phyloP scores from a whole-genome alignment of 2,888 invertebrate species.

The Eristalis tenax region DNA sequence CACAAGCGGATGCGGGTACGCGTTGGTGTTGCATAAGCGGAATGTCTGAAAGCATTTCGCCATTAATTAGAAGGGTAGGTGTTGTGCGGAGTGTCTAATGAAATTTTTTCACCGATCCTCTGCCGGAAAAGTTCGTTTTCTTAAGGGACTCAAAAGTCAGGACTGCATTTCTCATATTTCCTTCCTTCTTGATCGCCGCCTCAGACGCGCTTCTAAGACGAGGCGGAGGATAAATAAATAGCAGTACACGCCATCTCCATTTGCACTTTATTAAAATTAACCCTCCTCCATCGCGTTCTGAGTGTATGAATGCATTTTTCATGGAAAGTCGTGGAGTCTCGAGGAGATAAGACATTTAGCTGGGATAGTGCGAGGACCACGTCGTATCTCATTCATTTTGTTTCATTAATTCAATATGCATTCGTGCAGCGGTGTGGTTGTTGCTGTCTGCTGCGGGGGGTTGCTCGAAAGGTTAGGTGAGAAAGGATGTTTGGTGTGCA shows the following conservation, averaged over 20 bases:
- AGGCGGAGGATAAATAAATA: conserved; percentile 24
- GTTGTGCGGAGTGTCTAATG: conserved; percentile 44
- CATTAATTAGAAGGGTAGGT: conserved; percentile 65
- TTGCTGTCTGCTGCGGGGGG: not conserved
- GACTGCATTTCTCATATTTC: conserved; percentile 64
- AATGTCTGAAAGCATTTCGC: conserved; percentile 66
- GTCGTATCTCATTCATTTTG: conserved; percentile 72
- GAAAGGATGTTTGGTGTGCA: conserved; percentile 37
- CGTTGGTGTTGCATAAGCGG: conserved; percentile 34
- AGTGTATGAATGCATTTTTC: conserved; percentile 61
- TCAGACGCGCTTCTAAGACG: not conserved
- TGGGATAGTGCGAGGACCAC: conserved; percentile 45
- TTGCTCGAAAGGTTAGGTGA: too few relatives aligned
- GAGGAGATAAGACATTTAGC: conserved; percentile 60
- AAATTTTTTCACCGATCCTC: conserved; percentile 27
- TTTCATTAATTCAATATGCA: conserved; percentile 74
- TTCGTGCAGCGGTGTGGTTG: conserved; percentile 1
- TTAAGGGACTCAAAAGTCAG: conserved; percentile 43
- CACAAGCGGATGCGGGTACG: not conserved
- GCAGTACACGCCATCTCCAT: conserved; percentile 50
- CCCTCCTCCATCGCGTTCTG: not conserved
- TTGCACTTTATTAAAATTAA: conserved; percentile 64
- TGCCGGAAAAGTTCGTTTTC: conserved; percentile 11
- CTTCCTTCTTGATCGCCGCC: not conserved
- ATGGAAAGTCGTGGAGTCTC: conserved; percentile 30